Conservation (phyloP, 2,113 vertebrate species). For the Burhinus bistriatus region DNA sequence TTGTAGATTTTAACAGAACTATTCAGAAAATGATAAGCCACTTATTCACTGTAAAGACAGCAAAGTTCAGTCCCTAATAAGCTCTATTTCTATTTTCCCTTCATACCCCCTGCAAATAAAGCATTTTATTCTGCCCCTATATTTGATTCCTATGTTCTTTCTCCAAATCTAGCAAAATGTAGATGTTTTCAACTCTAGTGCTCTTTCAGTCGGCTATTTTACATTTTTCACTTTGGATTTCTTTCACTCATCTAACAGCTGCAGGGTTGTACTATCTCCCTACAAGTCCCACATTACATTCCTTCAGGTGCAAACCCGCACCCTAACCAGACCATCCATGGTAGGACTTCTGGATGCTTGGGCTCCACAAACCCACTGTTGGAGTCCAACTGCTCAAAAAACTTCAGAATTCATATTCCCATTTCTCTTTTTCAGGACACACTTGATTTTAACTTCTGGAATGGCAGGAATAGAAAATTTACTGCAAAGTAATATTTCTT, state of each 20-base stretch:
- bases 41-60: no score
- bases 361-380: background rate
- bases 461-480: background rate
- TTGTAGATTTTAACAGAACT: no score
- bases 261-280: background rate
- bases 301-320: fast-evolving
- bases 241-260: background rate
- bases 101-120: no score
- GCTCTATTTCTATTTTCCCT: no score
- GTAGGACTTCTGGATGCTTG: background rate
- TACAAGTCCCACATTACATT: background rate
- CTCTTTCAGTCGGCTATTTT: background rate
- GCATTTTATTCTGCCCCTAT: no score
- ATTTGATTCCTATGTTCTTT: no score
- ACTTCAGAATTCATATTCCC: background rate
- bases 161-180: no score
- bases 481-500: background rate
- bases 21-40: no score
- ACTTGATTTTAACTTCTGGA: background rate
- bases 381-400: background rate
- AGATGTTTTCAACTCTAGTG: no score
- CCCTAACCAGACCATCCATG: no score
- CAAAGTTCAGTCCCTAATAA: no score
- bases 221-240: background rate
- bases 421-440: background rate